phyloP scores from a whole-genome alignment of 2,797 vertebrate genomes.

The Brachyrhaphis roseni region DNA sequence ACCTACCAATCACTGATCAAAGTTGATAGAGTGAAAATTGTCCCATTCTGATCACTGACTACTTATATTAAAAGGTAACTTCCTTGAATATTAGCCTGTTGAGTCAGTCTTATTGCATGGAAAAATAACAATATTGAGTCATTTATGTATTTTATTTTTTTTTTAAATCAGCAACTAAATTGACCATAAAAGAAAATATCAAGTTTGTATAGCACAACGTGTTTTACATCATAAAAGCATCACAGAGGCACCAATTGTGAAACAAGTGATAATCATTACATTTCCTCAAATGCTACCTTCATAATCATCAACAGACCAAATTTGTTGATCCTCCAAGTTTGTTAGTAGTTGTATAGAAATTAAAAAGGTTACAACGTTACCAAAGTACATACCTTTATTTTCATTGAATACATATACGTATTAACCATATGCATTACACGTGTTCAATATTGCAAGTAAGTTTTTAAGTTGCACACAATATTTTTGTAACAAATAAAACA shows the following conservation, averaged over 20 bases:
- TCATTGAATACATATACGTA: not conserved
- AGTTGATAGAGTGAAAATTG: not conserved
- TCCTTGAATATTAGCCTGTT: not conserved
- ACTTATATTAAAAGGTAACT: not conserved
- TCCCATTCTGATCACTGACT: not conserved
- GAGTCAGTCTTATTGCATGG: not conserved
- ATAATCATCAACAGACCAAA: no score
- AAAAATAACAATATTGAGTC: not conserved
- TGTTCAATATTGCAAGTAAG: not conserved
- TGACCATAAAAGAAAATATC: not conserved
- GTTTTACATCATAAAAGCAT: no score
- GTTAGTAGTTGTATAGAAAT: not conserved
- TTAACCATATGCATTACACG: not conserved
- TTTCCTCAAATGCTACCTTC: no score
- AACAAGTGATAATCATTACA: no score
- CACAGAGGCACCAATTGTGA: no score
- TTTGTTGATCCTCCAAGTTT: not conserved
- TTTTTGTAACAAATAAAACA: not conserved
- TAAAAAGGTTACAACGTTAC: not conserved
- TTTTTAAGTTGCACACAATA: not conserved
- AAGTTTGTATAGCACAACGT: no score
- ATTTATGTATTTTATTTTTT: not conserved
- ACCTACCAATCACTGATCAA: not conserved
- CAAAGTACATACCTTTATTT: not conserved
- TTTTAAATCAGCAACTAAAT: not conserved